Evolutionary conservation across 2,888 invertebrate genomes (phyloP).

Genomic region (Latrodectus elegans): DNA sequence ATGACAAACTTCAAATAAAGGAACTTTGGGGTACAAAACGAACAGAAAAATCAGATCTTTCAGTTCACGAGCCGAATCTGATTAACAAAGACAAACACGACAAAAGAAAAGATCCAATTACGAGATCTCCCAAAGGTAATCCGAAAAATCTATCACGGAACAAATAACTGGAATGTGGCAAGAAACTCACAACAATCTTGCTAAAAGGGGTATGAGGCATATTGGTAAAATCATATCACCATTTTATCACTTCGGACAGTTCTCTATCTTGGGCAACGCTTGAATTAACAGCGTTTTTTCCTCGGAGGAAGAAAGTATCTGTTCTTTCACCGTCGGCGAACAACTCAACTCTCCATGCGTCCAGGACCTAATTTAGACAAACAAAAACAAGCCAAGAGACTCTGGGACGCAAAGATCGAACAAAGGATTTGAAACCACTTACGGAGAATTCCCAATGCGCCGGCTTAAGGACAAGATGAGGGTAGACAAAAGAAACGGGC

Average conservation of each 20-base stretch:
- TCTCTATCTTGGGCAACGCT: slow-evolving; percentile 1
- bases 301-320: background rate
- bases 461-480: background rate
- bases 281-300: slow-evolving; percentile 1
- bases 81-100: background rate
- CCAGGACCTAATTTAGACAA: background rate
- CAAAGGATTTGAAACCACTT: slow-evolving; percentile 7
- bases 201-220: slow-evolving; percentile 15
- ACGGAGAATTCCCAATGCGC: background rate
- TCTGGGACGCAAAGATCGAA: background rate
- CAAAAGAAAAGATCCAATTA: background rate
- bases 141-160: background rate
- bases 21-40: too few species aligned
- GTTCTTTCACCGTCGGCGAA: background rate
- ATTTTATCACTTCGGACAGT: background rate
- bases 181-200: slow-evolving; percentile 10
- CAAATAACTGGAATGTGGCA: background rate
- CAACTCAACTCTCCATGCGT: background rate
- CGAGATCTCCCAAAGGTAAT: background rate
- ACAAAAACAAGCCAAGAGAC: background rate
- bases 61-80: background rate
- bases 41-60: too few species aligned
- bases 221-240: slow-evolving; percentile 36
- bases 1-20: too few species aligned
- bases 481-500: background rate